These are phyloP conservation scores for Phenganax stokvisi DNA, from an alignment of 92 coral and sea anemone genomes.

Conservation along the genomic window DNA sequence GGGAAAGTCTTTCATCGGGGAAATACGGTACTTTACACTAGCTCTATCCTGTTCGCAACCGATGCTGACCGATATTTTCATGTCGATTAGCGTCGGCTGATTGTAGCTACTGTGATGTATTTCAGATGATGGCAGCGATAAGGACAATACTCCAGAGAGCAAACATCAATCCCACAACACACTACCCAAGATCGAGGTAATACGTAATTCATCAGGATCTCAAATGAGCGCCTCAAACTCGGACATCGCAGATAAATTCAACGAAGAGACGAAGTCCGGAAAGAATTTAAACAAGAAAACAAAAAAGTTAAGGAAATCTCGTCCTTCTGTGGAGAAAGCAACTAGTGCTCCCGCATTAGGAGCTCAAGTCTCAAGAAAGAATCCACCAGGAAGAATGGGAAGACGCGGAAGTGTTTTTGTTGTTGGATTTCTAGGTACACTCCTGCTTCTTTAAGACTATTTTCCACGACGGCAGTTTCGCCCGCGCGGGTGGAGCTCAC, in stretches of 20 bases:
- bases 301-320: conserved; percentile 38
- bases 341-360: conserved; percentile 59
- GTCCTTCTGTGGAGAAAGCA: conserved; percentile 39
- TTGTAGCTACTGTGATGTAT: no score
- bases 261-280: neutral
- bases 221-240: conserved; percentile 11
- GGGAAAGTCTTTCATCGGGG: no score
- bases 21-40: no score
- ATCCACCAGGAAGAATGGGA: conserved; percentile 77
- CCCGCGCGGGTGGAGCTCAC: no score
- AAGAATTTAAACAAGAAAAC: neutral
- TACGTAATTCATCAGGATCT: conserved; percentile 15
- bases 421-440: conserved; percentile 76
- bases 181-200: conserved; percentile 7
- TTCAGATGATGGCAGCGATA: neutral
- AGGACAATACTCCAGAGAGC: neutral
- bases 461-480: no score
- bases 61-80: no score
- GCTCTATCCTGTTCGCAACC: no score
- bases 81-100: no score
- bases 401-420: conserved; percentile 91
- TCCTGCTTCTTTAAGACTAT: no score
- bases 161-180: neutral
- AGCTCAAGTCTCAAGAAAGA: conserved; percentile 54
- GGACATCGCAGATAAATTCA: neutral